Conservation (phyloP, 2,888 invertebrate genomes). For the Aspidiotus rigidus region DNA sequence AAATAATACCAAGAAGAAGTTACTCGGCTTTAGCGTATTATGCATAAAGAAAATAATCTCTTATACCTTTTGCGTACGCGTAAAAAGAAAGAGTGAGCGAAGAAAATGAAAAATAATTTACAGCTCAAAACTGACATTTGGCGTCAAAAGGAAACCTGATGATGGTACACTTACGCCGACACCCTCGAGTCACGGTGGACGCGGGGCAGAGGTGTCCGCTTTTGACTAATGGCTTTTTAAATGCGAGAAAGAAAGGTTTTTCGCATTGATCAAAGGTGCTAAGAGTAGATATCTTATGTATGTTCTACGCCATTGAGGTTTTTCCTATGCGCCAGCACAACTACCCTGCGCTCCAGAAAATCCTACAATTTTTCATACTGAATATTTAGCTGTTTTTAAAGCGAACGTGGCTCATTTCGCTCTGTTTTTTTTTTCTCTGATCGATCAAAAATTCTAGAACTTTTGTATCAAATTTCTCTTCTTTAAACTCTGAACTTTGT, state of each 20-base stretch:
- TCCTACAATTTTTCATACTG: too few relatives aligned
- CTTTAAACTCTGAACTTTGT: too few relatives aligned
- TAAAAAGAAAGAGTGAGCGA: not conserved
- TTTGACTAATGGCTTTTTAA: conserved; percentile 33
- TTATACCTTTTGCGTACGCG: conserved; percentile 20
- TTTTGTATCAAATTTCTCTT: too few relatives aligned
- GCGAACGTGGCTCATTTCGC: too few relatives aligned
- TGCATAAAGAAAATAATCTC: conserved; percentile 31
- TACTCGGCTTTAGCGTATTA: conserved; percentile 16
- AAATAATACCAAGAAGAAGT: conserved; percentile 24
- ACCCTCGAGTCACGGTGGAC: conserved; percentile 19
- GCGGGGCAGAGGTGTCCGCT: conserved; percentile 5
- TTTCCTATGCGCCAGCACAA: too few relatives aligned
- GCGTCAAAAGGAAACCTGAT: conserved; percentile 24
- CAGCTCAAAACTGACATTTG: conserved; percentile 18
- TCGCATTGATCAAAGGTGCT: conserved; percentile 27
- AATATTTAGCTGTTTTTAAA: too few relatives aligned
- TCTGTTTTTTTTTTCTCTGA: too few relatives aligned
- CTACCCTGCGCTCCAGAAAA: too few relatives aligned
- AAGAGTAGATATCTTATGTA: conserved; percentile 5
- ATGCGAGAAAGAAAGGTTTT: conserved; percentile 30
- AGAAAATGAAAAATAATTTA: conserved; percentile 32
- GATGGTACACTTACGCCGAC: conserved; percentile 20
- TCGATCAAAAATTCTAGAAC: too few relatives aligned
- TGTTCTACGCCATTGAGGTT: too few relatives aligned